Evolutionary conservation across 2,888 invertebrate genomes (phyloP).

Genomic region (Helicoverpa assulta): DNA sequence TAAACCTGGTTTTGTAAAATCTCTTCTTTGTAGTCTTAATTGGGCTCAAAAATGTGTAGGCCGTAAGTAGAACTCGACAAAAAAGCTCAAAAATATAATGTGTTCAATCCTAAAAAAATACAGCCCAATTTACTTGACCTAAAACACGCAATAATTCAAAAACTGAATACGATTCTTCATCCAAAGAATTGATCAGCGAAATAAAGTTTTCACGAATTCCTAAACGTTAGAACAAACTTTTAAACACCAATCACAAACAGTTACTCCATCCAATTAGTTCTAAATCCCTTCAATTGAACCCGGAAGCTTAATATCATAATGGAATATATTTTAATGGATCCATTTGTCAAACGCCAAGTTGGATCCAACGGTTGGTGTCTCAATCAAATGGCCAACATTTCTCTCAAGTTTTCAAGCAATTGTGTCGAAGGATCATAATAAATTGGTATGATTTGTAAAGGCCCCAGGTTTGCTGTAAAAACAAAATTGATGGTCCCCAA

Average conservation of each 20-base stretch:
- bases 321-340: conserved; percentile 61
- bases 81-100: no score
- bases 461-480: conserved; percentile 56
- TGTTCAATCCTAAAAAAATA: no score
- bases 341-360: conserved; percentile 57
- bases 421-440: conserved; percentile 60
- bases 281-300: conserved; percentile 27
- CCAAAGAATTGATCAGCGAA: background rate
- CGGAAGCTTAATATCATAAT: conserved; percentile 51
- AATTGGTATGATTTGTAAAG: conserved; percentile 65
- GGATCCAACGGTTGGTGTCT: conserved; percentile 53
- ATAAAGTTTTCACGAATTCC: conserved; percentile 4
- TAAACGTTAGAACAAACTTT: conserved; percentile 13
- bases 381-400: conserved; percentile 62
- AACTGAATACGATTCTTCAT: background rate
- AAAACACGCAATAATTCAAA: background rate
- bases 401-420: conserved; percentile 56
- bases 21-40: no score
- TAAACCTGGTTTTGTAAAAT: no score
- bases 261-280: conserved; percentile 51
- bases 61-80: no score
- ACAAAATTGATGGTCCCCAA: conserved; percentile 58
- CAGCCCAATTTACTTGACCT: no score
- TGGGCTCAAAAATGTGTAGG: no score
- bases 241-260: conserved; percentile 17